These are phyloP conservation scores for Tribolium freemani DNA, from an alignment of 2,888 invertebrate species.

Conservation along the genomic window DNA sequence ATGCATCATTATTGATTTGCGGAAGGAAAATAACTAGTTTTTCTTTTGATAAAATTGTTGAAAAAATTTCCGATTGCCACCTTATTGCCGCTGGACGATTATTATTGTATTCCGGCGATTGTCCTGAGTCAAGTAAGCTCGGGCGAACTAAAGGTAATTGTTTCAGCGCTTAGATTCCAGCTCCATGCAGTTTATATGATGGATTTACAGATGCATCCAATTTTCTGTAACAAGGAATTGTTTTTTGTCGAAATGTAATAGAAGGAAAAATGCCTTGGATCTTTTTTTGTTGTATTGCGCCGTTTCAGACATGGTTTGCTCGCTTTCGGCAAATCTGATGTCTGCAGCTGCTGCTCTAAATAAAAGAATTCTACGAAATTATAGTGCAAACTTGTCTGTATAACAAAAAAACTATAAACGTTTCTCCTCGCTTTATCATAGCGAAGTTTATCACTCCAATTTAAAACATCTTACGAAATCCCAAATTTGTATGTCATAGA, in stretches of 20 bases:
- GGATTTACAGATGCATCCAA: neutral
- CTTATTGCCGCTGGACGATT: conserved; percentile 17
- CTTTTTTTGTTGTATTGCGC: neutral
- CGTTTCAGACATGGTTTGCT: neutral
- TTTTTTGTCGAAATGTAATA: neutral
- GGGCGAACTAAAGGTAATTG: conserved; percentile 18
- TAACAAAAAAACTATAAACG: neutral
- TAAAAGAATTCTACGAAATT: neutral
- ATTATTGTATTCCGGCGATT: conserved; percentile 19
- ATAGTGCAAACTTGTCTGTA: neutral
- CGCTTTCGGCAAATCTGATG: neutral
- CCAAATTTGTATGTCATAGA: too few species aligned
- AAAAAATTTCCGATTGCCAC: conserved; percentile 5
- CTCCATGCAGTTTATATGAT: neutral
- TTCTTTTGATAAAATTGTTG: conserved; percentile 24
- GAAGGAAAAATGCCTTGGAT: neutral
- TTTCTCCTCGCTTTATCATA: too few species aligned
- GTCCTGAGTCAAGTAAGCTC: conserved; percentile 23
- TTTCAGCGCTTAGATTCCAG: neutral
- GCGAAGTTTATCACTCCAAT: too few species aligned
- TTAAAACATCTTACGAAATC: too few species aligned
- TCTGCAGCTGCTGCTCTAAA: neutral
- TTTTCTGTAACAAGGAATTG: neutral
- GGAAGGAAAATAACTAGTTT: conserved; percentile 9
- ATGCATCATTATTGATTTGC: conserved; percentile 2